Evolutionary conservation across 2,113 vertebrate genomes (phyloP).

Genomic region (Dasyurus viverrinus): DNA sequence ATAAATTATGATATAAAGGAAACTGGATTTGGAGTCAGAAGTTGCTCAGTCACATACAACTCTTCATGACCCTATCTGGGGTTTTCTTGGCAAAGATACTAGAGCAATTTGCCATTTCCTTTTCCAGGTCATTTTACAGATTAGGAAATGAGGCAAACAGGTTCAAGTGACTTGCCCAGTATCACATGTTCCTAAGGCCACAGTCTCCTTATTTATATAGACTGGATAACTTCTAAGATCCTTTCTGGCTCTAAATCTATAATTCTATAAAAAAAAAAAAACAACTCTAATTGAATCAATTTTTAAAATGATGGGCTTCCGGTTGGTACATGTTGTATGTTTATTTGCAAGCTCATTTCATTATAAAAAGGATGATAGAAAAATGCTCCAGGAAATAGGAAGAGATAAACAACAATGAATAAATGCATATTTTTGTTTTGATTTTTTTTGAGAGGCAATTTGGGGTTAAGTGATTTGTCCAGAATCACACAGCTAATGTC

Average conservation of each 20-base stretch:
- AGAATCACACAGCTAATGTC: no score
- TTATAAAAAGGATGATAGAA: neutral
- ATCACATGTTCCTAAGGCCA: neutral
- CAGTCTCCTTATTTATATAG: neutral
- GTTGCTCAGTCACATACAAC: neutral
- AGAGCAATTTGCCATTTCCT: neutral
- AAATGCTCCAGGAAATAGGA: neutral
- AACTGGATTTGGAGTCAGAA: neutral
- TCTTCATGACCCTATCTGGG: neutral
- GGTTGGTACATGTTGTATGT: neutral
- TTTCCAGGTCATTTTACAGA: neutral
- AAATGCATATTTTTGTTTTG: no score
- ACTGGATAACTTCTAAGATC: neutral
- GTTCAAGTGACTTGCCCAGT: neutral
- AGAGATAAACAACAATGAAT: neutral
- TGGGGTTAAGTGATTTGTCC: no score
- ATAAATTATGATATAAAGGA: neutral
- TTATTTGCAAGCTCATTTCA: neutral
- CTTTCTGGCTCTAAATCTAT: neutral
- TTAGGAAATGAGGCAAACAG: neutral
- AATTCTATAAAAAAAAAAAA: neutral
- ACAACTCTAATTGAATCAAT: neutral
- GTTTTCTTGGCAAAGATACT: neutral
- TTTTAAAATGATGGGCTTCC: neutral
- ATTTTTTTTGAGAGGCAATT: no score